Percentiles rank a stretch among this genome's conserved stretches.
phyloP scores from a whole-genome alignment of 1,140 invertebrate genomes.

The Mya arenaria region DNA sequence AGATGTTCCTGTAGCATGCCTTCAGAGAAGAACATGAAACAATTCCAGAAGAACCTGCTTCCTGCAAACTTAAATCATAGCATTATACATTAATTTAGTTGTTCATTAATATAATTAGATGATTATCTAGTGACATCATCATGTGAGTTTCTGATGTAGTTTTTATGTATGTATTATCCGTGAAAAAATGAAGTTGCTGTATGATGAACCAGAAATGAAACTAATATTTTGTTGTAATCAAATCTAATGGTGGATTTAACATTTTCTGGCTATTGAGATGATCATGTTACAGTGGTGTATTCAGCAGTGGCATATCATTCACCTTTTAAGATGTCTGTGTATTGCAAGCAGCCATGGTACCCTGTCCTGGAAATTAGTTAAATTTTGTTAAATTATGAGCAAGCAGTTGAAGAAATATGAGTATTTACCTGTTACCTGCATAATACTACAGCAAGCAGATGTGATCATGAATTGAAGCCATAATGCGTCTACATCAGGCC shows the following conservation, averaged over 20 bases:
- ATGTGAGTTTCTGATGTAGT: too few species aligned
- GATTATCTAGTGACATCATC: too few species aligned
- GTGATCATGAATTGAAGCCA: background rate
- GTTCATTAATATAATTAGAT: too few species aligned
- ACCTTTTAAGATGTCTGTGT: conserved; percentile 65
- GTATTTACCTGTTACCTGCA: background rate
- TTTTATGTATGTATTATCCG: too few species aligned
- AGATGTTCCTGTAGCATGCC: conserved; percentile 62
- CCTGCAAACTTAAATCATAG: too few species aligned
- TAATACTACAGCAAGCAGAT: background rate
- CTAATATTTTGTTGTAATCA: too few species aligned
- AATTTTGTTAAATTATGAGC: background rate
- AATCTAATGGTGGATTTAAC: too few species aligned
- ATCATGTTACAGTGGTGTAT: too few species aligned
- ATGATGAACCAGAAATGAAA: background rate
- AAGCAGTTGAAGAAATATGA: background rate
- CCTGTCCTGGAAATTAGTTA: conserved; percentile 64
- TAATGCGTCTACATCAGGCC: too few species aligned
- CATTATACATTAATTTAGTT: too few species aligned
- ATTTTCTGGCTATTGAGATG: too few species aligned
- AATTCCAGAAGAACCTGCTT: conserved; percentile 55
- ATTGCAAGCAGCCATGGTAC: conserved; percentile 69
- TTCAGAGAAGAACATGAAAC: conserved; percentile 73
- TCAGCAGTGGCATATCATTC: too few species aligned
- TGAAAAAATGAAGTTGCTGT: conserved; percentile 51